phyloP scores from a whole-genome alignment of 1,140 invertebrate genomes.

The Ooceraea biroi region DNA sequence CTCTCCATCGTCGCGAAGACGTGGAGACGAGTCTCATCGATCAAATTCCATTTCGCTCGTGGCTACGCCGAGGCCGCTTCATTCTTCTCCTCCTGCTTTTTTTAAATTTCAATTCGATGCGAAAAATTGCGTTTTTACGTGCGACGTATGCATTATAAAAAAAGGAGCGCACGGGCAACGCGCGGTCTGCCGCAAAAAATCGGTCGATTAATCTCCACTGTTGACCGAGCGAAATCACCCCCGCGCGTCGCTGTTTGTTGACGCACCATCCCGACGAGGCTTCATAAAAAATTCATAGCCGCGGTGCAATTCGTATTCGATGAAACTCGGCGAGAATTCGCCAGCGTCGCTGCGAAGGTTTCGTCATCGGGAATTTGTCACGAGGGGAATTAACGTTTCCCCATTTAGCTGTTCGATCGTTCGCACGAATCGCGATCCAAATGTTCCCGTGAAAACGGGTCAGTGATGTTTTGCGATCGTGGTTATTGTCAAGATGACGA shows the following conservation, averaged over 20 bases:
- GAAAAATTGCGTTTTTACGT: slow-evolving; percentile 2
- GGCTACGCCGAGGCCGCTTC: neutral
- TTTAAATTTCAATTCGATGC: neutral
- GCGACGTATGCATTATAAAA: slow-evolving; percentile 29
- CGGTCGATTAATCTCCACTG: slow-evolving; percentile 46
- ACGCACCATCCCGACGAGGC: slow-evolving; percentile 45
- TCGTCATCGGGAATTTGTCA: slow-evolving; percentile 53
- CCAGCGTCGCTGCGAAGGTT: slow-evolving; percentile 31
- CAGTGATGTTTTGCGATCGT: slow-evolving; percentile 18
- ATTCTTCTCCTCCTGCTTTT: neutral
- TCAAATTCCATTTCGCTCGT: neutral
- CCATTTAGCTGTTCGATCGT: slow-evolving; percentile 55
- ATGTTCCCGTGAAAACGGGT: slow-evolving; percentile 12
- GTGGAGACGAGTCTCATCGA: neutral
- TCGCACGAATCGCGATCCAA: slow-evolving; percentile 11
- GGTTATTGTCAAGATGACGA: neutral
- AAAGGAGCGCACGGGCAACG: slow-evolving; percentile 7
- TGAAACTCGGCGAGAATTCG: slow-evolving; percentile 63
- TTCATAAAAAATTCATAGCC: slow-evolving; percentile 60
- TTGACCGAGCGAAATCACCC: slow-evolving; percentile 36
- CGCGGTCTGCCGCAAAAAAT: slow-evolving; percentile 43
- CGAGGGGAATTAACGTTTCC: slow-evolving; percentile 64
- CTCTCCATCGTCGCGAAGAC: neutral
- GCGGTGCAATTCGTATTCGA: slow-evolving; percentile 60
- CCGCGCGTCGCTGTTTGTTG: slow-evolving; percentile 46